phyloP scores from a whole-genome alignment of 1,140 invertebrate genomes.

The Halictus rubicundus region DNA sequence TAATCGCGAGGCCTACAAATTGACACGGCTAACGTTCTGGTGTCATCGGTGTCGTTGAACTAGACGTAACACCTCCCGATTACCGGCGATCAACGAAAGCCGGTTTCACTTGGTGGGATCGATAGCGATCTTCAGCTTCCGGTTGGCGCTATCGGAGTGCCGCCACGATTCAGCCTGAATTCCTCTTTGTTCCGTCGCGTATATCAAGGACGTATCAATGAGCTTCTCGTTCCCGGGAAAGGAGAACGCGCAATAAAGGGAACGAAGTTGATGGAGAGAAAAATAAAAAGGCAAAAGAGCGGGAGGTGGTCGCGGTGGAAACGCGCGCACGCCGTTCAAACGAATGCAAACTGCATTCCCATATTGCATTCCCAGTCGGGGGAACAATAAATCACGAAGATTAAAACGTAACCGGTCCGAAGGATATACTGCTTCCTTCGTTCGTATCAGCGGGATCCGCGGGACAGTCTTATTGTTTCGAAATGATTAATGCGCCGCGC shows the following conservation, averaged over 20 bases:
- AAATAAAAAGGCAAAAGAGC: neutral
- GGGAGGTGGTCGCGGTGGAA: neutral
- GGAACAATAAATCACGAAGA: too few species aligned
- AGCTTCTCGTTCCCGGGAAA: conserved; percentile 36
- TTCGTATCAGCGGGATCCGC: neutral
- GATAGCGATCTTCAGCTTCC: conserved; percentile 46
- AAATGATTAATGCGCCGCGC: neutral
- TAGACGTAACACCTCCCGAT: too few species aligned
- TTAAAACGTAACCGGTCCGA: too few species aligned
- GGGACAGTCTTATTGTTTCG: neutral
- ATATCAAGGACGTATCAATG: conserved; percentile 44
- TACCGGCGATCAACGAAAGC: neutral
- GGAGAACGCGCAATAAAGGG: conserved; percentile 18
- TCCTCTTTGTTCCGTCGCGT: conserved; percentile 40
- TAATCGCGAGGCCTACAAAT: too few species aligned
- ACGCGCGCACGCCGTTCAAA: neutral
- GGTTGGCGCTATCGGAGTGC: conserved; percentile 34
- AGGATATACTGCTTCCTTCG: neutral
- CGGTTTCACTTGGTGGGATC: neutral
- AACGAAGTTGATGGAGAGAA: neutral
- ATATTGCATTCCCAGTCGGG: neutral
- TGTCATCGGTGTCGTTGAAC: neutral
- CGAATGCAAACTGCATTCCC: neutral
- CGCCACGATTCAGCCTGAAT: conserved; percentile 37
- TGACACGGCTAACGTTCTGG: neutral